Evolutionary conservation across 2,888 invertebrate genomes (phyloP).

Genomic region (Anaspis maculata): DNA sequence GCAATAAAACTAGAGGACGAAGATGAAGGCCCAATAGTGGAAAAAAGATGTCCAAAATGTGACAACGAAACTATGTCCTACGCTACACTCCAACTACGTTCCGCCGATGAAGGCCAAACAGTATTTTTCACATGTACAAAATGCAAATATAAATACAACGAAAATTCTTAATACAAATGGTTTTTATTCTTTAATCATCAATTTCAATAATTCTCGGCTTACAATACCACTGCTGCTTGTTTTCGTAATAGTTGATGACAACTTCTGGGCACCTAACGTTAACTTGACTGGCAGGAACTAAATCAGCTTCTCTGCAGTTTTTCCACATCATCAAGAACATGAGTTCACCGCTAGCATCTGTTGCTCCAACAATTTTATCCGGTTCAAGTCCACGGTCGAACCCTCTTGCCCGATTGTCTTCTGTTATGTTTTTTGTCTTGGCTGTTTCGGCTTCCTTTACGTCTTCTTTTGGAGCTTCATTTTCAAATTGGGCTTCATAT

Average conservation of each 20-base stretch:
- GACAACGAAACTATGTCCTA: conserved; percentile 89
- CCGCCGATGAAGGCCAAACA: conserved; percentile 99
- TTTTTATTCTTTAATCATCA: conserved; percentile 18
- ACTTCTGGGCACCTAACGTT: conserved; percentile 54
- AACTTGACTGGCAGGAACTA: conserved; percentile 54
- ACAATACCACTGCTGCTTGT: conserved; percentile 36
- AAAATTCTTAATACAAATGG: conserved; percentile 55
- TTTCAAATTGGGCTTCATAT: conserved; percentile 31
- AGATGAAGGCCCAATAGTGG: conserved; percentile 72
- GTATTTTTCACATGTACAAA: conserved; percentile 94
- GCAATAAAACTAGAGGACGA: too few relatives aligned
- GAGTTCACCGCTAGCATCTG: conserved; percentile 78
- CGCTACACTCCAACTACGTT: conserved; percentile 87
- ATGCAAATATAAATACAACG: conserved; percentile 75
- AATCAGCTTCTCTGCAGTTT: conserved; percentile 56
- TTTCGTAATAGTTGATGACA: conserved; percentile 57
- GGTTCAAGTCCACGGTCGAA: conserved; percentile 72
- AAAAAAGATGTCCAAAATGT: conserved; percentile 79
- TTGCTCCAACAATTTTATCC: conserved; percentile 83
- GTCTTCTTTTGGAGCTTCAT: conserved; percentile 2
- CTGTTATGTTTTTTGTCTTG: conserved; percentile 28
- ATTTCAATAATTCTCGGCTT: conserved; percentile 34
- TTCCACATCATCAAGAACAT: conserved; percentile 88
- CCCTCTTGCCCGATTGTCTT: conserved; percentile 52
- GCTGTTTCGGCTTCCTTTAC: conserved; percentile 7